Conservation (phyloP, 2,113 vertebrate species). For the Eolophus roseicapilla region DNA sequence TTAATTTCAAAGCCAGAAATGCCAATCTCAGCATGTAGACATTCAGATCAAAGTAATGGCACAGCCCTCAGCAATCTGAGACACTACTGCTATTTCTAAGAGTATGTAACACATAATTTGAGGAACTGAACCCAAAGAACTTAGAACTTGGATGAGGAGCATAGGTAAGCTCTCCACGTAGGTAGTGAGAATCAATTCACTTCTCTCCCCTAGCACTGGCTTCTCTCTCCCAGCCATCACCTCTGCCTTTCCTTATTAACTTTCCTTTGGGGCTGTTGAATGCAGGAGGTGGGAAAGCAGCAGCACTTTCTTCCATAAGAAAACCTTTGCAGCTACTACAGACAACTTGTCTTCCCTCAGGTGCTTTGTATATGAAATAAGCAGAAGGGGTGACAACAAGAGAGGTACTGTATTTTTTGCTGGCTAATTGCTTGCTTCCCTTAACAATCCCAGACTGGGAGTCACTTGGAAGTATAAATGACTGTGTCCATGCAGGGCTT, state of each 20-base stretch:
- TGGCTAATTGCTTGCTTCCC: background rate
- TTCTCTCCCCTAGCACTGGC: background rate
- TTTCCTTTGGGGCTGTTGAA: background rate
- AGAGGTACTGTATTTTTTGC: background rate
- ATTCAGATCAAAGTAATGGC: background rate
- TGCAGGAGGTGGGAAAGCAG: background rate
- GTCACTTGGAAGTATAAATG: background rate
- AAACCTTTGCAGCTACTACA: background rate
- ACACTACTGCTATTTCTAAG: background rate
- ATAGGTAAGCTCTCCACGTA: background rate
- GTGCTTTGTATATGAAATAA: background rate
- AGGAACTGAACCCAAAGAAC: background rate
- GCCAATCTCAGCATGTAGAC: background rate
- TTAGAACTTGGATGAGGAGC: background rate
- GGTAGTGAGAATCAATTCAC: background rate
- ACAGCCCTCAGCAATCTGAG: background rate
- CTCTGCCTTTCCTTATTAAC: background rate
- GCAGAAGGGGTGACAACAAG: background rate
- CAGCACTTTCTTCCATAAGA: background rate
- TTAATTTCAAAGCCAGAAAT: constrained; percentile 12
- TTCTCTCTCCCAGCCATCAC: background rate
- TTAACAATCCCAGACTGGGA: background rate
- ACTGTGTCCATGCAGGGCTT: background rate
- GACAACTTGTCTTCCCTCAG: background rate
- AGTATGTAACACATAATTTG: background rate